phyloP scores from a whole-genome alignment of 2,797 vertebrate genomes.

The Anas flavirostris region DNA sequence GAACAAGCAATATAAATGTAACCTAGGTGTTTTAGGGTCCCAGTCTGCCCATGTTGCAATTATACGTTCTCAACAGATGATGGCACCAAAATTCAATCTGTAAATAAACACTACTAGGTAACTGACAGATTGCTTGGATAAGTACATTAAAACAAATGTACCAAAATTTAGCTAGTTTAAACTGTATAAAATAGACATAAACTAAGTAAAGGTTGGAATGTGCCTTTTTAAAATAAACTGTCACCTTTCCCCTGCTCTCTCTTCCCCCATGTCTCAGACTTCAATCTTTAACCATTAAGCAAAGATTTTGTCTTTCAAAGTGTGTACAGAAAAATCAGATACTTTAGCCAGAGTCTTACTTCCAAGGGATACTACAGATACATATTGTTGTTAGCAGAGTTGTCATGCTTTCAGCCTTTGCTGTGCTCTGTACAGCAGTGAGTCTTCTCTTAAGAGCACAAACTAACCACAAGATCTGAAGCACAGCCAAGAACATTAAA shows the following conservation, averaged over 20 bases:
- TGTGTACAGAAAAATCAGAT: neutral
- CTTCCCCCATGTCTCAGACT: neutral
- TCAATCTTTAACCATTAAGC: neutral
- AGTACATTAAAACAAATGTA: neutral
- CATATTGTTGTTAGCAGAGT: neutral
- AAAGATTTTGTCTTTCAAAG: neutral
- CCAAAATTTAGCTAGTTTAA: neutral
- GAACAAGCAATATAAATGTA: neutral
- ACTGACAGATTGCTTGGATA: neutral
- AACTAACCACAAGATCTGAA: neutral
- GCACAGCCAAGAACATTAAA: neutral
- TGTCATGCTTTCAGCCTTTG: neutral
- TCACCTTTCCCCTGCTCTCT: neutral
- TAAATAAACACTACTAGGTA: neutral
- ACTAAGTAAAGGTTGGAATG: neutral
- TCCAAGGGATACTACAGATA: neutral
- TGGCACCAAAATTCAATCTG: conserved; percentile 70
- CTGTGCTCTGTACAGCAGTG: neutral
- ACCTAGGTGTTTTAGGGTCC: neutral
- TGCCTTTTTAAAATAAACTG: neutral
- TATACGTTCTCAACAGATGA: conserved; percentile 57
- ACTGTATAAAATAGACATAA: neutral
- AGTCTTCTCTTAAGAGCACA: neutral
- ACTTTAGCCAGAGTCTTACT: neutral
- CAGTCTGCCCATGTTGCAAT: neutral